Conservation (phyloP, 2,797 vertebrate species). For the Typhlichthys eigenmanni region DNA sequence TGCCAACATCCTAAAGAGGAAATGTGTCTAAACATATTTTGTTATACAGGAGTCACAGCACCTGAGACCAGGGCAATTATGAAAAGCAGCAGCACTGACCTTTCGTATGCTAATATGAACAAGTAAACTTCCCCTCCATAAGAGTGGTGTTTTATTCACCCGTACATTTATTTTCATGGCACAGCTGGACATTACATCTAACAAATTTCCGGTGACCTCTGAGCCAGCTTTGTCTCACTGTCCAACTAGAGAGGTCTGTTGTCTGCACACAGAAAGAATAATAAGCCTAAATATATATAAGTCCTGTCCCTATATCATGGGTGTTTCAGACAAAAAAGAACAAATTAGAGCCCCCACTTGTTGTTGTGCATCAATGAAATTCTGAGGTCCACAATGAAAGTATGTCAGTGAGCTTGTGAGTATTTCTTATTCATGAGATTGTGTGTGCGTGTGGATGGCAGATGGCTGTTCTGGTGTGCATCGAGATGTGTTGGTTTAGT, state of each 20-base stretch:
- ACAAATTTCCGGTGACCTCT: conserved; percentile 54
- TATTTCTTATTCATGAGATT: not conserved
- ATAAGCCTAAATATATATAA: conserved; percentile 54
- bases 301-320: conserved; percentile 29
- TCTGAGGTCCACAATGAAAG: conserved; percentile 23
- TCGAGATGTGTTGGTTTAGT: conserved; percentile 46
- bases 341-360: conserved; percentile 47
- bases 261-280: conserved; percentile 52
- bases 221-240: conserved; percentile 33
- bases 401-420: conserved; percentile 18
- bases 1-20: conserved; percentile 34
- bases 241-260: conserved; percentile 32
- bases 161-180: conserved; percentile 34
- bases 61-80: conserved; percentile 39
- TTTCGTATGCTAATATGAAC: conserved; percentile 70
- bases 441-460: conserved; percentile 21
- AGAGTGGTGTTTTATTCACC: conserved; percentile 50
- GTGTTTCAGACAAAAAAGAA: conserved; percentile 54
- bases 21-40: conserved; percentile 46
- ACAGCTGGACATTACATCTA: conserved; percentile 22
- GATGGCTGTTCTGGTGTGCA: conserved; percentile 59
- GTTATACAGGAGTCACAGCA: conserved; percentile 52
- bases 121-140: conserved; percentile 54
- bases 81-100: conserved; percentile 64
- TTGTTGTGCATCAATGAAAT: conserved; percentile 54